Conservation (phyloP, 1,140 invertebrate species). For the Agrypnia vestita region DNA sequence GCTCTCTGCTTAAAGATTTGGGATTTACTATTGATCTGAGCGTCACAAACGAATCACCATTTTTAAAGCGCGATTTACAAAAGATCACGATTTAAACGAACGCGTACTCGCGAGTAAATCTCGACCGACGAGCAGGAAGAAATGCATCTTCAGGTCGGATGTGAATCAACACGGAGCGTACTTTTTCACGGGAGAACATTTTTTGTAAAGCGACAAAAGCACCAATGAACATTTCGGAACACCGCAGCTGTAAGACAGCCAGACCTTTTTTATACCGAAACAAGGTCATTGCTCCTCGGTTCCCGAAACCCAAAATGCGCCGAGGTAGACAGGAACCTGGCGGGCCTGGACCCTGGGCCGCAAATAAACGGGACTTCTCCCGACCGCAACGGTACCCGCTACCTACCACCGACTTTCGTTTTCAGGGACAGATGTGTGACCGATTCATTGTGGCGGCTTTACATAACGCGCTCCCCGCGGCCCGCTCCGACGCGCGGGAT, state of each 20-base stretch:
- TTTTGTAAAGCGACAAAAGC: conserved; percentile 47
- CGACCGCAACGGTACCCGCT: not conserved
- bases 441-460: conserved; percentile 45
- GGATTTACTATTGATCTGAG: conserved; percentile 1
- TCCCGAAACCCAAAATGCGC: conserved; percentile 29
- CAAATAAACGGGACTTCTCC: conserved; percentile 49
- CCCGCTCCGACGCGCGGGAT: too few relatives aligned
- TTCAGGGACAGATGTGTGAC: conserved; percentile 58
- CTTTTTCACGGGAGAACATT: conserved; percentile 37
- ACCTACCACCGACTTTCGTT: conserved; percentile 52
- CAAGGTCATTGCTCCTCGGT: conserved; percentile 52
- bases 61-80: not conserved
- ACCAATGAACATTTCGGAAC: conserved; percentile 40
- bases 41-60: not conserved
- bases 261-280: conserved; percentile 48
- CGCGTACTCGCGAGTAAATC: not conserved
- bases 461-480: not conserved
- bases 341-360: conserved; percentile 19
- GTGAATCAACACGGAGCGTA: conserved; percentile 49
- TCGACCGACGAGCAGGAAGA: conserved; percentile 7
- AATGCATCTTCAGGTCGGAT: conserved; percentile 47
- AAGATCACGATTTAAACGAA: not conserved
- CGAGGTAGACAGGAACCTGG: conserved; percentile 27
- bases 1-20: conserved; percentile 16
- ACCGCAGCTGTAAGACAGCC: conserved; percentile 47